Percentiles rank a stretch among this genome's conserved stretches.
phyloP scores from a whole-genome alignment of 2,797 vertebrate species.

The Bovichtus variegatus region DNA sequence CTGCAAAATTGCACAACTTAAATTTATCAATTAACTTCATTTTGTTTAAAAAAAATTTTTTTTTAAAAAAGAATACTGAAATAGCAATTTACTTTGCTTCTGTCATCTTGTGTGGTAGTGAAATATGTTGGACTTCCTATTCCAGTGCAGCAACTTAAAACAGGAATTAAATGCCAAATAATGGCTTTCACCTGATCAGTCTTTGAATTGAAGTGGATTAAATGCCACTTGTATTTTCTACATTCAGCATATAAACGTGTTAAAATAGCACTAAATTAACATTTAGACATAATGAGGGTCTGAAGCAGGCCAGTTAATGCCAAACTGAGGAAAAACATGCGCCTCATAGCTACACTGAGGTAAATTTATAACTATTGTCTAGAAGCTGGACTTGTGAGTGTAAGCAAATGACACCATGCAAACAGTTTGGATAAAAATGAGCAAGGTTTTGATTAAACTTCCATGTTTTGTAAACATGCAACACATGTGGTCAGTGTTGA shows the following conservation, averaged over 20 bases:
- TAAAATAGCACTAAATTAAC: no score
- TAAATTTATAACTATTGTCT: slow-evolving; percentile 54
- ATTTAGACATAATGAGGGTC: not conserved
- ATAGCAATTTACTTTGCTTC: not conserved
- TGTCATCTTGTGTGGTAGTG: no score
- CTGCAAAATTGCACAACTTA: not conserved
- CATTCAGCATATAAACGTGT: not conserved
- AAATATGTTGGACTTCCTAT: not conserved
- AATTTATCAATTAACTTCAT: no score
- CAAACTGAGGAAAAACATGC: slow-evolving; percentile 30
- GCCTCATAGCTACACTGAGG: slow-evolving; percentile 31
- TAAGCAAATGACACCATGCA: slow-evolving; percentile 77
- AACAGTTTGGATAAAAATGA: slow-evolving; percentile 75
- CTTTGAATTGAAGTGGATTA: not conserved
- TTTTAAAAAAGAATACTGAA: not conserved
- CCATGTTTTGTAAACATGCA: slow-evolving; percentile 74
- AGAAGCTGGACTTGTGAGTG: slow-evolving; percentile 70
- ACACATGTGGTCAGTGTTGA: slow-evolving; percentile 74
- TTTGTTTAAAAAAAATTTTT: no score
- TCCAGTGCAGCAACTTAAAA: not conserved
- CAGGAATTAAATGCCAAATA: no score
- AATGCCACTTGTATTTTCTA: not conserved
- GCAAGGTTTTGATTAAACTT: slow-evolving; percentile 78
- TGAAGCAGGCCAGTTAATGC: not conserved
- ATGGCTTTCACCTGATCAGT: not conserved